These are phyloP conservation scores for Neoitamus cyanurus DNA, from an alignment of 2,888 invertebrate genomes.

Conservation along the genomic window DNA sequence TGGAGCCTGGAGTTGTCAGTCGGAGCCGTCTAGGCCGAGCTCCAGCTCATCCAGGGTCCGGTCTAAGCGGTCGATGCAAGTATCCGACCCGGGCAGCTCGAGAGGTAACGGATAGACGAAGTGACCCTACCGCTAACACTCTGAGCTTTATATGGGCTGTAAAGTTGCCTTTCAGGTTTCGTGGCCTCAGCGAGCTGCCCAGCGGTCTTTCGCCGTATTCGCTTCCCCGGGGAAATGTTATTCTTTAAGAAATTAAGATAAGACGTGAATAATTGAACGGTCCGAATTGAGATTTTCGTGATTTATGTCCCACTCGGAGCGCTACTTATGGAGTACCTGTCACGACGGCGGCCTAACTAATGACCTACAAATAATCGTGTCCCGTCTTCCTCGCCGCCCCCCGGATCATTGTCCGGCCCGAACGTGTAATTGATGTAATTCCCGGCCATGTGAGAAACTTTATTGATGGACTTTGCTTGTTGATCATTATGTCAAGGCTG, in stretches of 20 bases:
- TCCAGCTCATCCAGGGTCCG: not conserved
- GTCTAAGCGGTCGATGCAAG: not conserved
- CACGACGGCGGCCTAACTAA: conserved; percentile 5
- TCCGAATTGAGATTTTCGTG: conserved; percentile 19
- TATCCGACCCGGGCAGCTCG: not conserved
- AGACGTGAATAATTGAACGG: conserved; percentile 37
- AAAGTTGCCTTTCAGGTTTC: conserved; percentile 20
- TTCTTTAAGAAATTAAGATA: conserved; percentile 33
- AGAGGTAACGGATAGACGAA: not conserved
- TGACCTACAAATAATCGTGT: conserved; percentile 39
- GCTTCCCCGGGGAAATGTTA: not conserved
- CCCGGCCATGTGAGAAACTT: conserved; percentile 21
- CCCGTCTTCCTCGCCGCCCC: not conserved
- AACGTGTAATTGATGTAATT: conserved; percentile 36
- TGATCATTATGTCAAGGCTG: conserved; percentile 3
- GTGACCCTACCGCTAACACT: not conserved
- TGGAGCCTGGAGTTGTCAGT: conserved; percentile 7
- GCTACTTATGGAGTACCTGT: conserved; percentile 40
- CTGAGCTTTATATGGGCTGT: conserved; percentile 34
- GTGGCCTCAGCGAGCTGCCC: not conserved
- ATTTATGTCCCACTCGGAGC: conserved; percentile 24
- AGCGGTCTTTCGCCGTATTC: not conserved
- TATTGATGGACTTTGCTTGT: conserved; percentile 43
- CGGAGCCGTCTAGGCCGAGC: not conserved
- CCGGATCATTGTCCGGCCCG: not conserved